These are phyloP conservation scores for Drosophila anceps DNA, from an alignment of 2,888 invertebrate species.

Conservation along the genomic window DNA sequence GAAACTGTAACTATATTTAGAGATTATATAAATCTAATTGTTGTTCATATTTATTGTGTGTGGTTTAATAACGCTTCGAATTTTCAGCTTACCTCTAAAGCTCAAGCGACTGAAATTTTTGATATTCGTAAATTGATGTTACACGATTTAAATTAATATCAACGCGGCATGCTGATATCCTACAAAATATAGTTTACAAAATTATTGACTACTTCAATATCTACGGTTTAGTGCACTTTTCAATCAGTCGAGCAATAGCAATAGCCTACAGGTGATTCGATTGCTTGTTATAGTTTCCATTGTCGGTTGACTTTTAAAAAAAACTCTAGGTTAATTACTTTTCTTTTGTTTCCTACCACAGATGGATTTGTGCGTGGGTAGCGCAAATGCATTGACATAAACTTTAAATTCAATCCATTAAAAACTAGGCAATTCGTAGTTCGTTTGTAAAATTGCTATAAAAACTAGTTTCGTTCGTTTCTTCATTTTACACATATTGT, in stretches of 20 bases:
- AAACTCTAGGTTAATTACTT: slow-evolving; percentile 63
- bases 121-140: slow-evolving; percentile 36
- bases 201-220: slow-evolving; percentile 56
- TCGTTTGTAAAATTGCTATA: slow-evolving; percentile 79
- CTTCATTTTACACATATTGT: slow-evolving; percentile 74
- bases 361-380: slow-evolving; percentile 50
- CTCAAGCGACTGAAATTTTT: slow-evolving; percentile 84
- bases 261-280: slow-evolving; percentile 57
- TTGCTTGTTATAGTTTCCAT: slow-evolving; percentile 61
- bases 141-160: slow-evolving; percentile 34
- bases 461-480: slow-evolving; percentile 82
- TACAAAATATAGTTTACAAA: slow-evolving; percentile 70
- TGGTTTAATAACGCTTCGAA: slow-evolving; percentile 44
- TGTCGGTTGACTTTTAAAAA: slow-evolving; percentile 71
- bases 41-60: slow-evolving; percentile 75
- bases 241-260: slow-evolving; percentile 85
- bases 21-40: slow-evolving; percentile 80
- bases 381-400: slow-evolving; percentile 52
- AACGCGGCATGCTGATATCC: slow-evolving; percentile 43
- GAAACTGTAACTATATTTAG: slow-evolving; percentile 78
- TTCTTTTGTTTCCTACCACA: slow-evolving; percentile 56
- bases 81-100: slow-evolving; percentile 73
- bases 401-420: slow-evolving; percentile 72
- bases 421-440: slow-evolving; percentile 76
- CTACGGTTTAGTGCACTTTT: slow-evolving; percentile 63